phyloP scores from a whole-genome alignment of 2,888 invertebrate genomes.

The Metopia argyrocephala region DNA sequence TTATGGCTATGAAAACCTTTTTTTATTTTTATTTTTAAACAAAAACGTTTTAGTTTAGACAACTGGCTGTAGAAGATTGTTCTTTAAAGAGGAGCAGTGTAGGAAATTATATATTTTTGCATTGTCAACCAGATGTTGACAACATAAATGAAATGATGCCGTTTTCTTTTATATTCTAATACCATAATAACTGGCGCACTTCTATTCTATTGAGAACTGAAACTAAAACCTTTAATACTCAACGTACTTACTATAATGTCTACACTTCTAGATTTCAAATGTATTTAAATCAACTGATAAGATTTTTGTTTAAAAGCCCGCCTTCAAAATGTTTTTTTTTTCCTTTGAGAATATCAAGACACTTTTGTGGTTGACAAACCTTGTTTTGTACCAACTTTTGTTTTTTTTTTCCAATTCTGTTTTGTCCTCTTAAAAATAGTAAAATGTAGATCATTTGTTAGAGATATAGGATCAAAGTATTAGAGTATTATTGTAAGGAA shows the following conservation, averaged over 20 bases:
- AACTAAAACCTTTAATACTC: conserved; percentile 46
- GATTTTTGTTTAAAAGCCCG: conserved; percentile 59
- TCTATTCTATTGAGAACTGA: conserved; percentile 59
- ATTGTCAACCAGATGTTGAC: conserved; percentile 64
- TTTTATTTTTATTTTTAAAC: neutral
- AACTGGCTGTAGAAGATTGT: neutral
- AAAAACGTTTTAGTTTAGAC: neutral
- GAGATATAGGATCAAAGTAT: conserved; percentile 63
- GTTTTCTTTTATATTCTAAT: conserved; percentile 42
- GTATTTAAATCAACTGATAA: conserved; percentile 61
- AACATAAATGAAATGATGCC: conserved; percentile 47
- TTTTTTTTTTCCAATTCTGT: no score
- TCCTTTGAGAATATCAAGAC: neutral
- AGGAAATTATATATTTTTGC: conserved; percentile 18
- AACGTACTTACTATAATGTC: no score
- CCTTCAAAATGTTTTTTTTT: conserved; percentile 55
- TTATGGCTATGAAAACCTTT: conserved; percentile 48
- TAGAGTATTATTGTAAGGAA: conserved; percentile 59
- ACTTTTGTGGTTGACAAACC: conserved; percentile 39
- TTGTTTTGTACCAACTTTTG: no score
- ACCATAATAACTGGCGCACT: conserved; percentile 58
- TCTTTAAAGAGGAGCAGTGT: neutral
- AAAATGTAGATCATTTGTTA: conserved; percentile 62
- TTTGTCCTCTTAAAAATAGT: conserved; percentile 6
- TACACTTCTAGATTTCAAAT: conserved; percentile 62